Percentiles rank a stretch among this genome's conserved stretches.
Evolutionary conservation across 1,140 invertebrate species (phyloP).

Genomic region (Argopecten irradians): DNA sequence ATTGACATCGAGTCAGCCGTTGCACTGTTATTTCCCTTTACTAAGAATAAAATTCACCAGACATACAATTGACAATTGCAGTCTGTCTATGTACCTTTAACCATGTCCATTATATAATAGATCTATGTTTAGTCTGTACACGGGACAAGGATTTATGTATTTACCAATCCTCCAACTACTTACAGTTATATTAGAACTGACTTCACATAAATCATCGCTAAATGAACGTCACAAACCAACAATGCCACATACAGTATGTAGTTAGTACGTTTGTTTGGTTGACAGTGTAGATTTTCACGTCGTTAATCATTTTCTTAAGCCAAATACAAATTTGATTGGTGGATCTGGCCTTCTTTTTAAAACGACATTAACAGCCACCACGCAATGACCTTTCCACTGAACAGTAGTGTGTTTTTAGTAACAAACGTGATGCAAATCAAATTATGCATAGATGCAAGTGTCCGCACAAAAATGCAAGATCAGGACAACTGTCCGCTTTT

Average conservation of each 20-base stretch:
- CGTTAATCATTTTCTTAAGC: background rate
- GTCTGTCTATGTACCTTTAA: no score
- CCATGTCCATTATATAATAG: no score
- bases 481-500: background rate
- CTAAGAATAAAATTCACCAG: no score
- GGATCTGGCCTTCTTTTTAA: background rate
- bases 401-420: background rate
- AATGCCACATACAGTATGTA: background rate
- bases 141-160: background rate
- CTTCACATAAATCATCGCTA: background rate
- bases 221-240: background rate
- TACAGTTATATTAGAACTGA: background rate
- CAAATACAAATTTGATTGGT: background rate
- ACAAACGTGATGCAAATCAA: background rate
- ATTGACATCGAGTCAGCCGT: no score
- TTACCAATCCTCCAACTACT: background rate
- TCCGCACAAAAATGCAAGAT: background rate
- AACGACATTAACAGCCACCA: no score
- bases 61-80: no score
- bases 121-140: background rate
- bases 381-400: no score
- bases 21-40: no score
- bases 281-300: background rate
- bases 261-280: background rate
- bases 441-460: background rate